Evolutionary conservation across 2,113 vertebrate genomes (phyloP), one percentile per base, ranked within the genome.

Genomic region (Labeo catla): DNA sequence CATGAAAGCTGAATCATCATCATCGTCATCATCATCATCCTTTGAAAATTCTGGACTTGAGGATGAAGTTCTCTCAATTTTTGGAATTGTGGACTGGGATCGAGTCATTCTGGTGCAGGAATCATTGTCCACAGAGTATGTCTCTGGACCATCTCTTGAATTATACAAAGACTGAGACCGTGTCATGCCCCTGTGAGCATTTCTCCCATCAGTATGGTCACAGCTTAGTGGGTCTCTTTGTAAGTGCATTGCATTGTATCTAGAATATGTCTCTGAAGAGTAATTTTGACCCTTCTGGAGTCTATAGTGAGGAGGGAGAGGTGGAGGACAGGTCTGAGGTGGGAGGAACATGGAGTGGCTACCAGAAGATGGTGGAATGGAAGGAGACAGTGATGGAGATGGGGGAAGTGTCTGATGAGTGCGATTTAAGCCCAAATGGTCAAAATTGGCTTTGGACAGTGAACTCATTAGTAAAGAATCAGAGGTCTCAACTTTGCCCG

Each of bases 401-500:
- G 95, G 95, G 13, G 95, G 95, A n/a, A 95, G 90, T 86, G 93
- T 92, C 84, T 94, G 94, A 86, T 93, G 90, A 43, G 93, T 86
- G 12, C 95, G 93, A 86, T 94, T 93, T 81, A 96, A 92, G 16
- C 95, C 94, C 47, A 96, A 89, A 90, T 95, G 95, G 79, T 96
- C 95, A 74, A 95, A 95, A 70, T 92, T 94, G 66, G 93, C 86
- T 76, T 93, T 93, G 28, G 93, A 96, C 39, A 94, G 82, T 1
- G 91, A 93, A 82, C 93, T 92, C 87, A 96, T 94, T 91, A 96
- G 94, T 78, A 94, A 94, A 39, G 95, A 95, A 90, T 96, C 96
- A 36, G 95, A 91, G 84, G 93, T 96, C 87, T 96, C 95, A 0
- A 93, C 91, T 89, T 93, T 95, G n/a, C 91, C 78, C 0, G 92